Conservation (phyloP, 2,888 invertebrate species). For the Drosophila tanythrix region DNA sequence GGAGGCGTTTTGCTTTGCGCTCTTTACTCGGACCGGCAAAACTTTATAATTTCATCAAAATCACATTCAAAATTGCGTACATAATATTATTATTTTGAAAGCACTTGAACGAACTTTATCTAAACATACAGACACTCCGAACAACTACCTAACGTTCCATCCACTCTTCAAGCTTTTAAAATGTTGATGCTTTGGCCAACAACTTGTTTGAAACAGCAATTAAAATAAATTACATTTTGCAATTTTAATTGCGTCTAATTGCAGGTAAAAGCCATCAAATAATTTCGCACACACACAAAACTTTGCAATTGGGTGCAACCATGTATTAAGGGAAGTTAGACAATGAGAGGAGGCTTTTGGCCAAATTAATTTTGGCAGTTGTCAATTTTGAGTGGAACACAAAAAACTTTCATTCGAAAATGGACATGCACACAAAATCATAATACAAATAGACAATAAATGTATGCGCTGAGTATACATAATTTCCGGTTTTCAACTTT, state of each 20-base stretch:
- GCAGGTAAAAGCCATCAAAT: slow-evolving; percentile 76
- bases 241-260: slow-evolving; percentile 77
- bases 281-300: slow-evolving; percentile 66
- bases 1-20: slow-evolving; percentile 4
- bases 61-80: slow-evolving; percentile 73
- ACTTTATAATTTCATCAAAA: slow-evolving; percentile 75
- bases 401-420: slow-evolving; percentile 46
- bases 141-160: slow-evolving; percentile 1
- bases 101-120: slow-evolving; percentile 72
- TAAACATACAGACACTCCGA: slow-evolving; percentile 60
- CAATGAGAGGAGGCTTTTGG: neutral
- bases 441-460: slow-evolving; percentile 60
- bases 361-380: slow-evolving; percentile 72
- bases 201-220: slow-evolving; percentile 77
- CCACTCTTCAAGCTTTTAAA: slow-evolving; percentile 16
- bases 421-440: slow-evolving; percentile 43
- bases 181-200: slow-evolving; percentile 67
- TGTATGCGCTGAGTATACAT: slow-evolving; percentile 66
- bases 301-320: slow-evolving; percentile 36
- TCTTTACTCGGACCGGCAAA: slow-evolving; percentile 24
- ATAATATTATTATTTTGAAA: slow-evolving; percentile 77
- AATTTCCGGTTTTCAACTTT: slow-evolving; percentile 65
- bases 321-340: slow-evolving; percentile 7
- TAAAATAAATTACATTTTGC: slow-evolving; percentile 78
- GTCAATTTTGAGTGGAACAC: slow-evolving; percentile 61